Conservation (phyloP, 2,797 vertebrate genomes). For the Miichthys miiuy region DNA sequence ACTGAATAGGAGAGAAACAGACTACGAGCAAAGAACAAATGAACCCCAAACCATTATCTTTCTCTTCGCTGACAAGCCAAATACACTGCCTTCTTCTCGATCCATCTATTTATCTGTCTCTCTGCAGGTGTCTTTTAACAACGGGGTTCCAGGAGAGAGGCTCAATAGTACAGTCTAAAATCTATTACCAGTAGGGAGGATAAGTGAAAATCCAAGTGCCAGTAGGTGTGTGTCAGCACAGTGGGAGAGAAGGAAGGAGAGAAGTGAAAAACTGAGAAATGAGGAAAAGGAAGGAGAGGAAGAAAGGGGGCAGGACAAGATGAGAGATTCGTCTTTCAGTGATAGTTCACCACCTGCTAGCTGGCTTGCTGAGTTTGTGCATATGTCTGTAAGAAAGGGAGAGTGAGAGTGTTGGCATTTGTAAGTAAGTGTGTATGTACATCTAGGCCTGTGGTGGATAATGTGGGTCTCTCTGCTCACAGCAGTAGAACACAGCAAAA, state of each 20-base stretch:
- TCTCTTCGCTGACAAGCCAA: conserved; percentile 49
- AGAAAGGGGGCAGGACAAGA: conserved; percentile 50
- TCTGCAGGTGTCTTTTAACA: conserved; percentile 73
- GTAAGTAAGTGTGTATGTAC: conserved; percentile 47
- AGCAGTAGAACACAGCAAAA: conserved; percentile 63
- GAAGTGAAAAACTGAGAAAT: conserved; percentile 58
- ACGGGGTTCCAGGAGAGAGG: conserved; percentile 62
- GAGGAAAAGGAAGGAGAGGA: conserved; percentile 42
- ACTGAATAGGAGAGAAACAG: conserved; percentile 16
- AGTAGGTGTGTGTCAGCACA: conserved; percentile 77
- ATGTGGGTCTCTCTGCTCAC: conserved; percentile 65
- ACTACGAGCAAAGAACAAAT: conserved; percentile 29
- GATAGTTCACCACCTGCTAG: conserved; percentile 75
- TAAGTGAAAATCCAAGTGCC: conserved; percentile 82
- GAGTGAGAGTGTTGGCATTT: conserved; percentile 30
- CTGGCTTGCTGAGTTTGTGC: conserved; percentile 57
- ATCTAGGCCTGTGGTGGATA: conserved; percentile 61
- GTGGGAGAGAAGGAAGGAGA: conserved; percentile 53
- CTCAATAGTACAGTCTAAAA: conserved; percentile 74
- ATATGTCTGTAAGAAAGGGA: conserved; percentile 56
- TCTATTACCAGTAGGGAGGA: conserved; percentile 76
- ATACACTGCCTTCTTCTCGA: conserved; percentile 38
- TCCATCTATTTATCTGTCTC: conserved; percentile 69
- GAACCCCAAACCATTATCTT: conserved; percentile 49
- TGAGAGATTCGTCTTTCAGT: conserved; percentile 65